Evolutionary conservation across 1,140 invertebrate species (phyloP), one percentile per base, ranked within the genome.

Genomic region (Belonocnema kinseyi): DNA sequence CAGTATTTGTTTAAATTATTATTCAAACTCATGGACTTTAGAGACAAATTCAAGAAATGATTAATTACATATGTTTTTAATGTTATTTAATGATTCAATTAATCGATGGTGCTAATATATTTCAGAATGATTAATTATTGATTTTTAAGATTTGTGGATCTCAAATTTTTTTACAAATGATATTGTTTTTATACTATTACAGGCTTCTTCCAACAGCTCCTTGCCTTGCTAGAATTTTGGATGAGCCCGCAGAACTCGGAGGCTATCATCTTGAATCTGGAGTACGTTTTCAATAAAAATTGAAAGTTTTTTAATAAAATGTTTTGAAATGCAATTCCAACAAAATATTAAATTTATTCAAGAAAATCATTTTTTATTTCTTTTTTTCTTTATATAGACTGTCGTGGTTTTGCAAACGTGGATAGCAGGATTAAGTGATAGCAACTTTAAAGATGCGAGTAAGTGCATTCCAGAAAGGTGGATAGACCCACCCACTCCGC

Each of bases 391-490:
- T n/a, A n/a, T 85, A 33, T 4, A 97, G 95, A 97, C 95, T 1
- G 95, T 97, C 4, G 94, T 99, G 3, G 91, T 98, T 46, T 94
- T 96, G 52, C 96, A 98, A 82, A 97, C 96, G 2, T 96, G 95
- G 90, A 93, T 97, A 16, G 95, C 97, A 1, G 97, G 96, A 83
- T 90, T 94, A 73, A 93, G 95, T 26, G 94, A 96, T n/a, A 90
- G 93, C 56, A 96, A 97, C 89, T 98, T 96, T 90, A 93, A 93
- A 77, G 91, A 95, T 66, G 95, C 97, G 5, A 88, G 93, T 51
- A 91, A 95, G 76, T 99, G 95, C 86, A 86, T 93, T 13, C 97
- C 97, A 10, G 97, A 97, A 90, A 93, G 96, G 58, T 99, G 95
- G 97, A 87, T 98, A 16, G 89, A 93, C 46, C 86, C 92, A 33